Conservation (phyloP, 2,888 invertebrate species). For the Meloe dianella region DNA sequence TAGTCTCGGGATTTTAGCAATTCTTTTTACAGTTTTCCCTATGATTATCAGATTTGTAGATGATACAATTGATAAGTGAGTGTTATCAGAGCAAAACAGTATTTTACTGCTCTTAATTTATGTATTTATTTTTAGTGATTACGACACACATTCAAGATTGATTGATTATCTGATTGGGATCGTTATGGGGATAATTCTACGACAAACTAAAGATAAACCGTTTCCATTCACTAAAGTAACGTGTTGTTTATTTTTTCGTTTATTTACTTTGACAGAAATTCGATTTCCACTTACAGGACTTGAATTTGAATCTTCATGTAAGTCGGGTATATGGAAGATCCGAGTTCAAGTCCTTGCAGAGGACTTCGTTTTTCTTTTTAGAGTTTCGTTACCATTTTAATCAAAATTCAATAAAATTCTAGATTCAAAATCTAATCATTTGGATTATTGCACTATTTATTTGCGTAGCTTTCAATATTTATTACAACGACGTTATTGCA, state of each 20-base stretch:
- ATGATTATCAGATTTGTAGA: slow-evolving; percentile 21
- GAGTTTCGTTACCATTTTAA: neutral
- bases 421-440: slow-evolving; percentile 21
- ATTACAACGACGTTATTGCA: slow-evolving; percentile 21
- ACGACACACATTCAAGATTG: slow-evolving; percentile 28
- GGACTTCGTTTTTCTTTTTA: neutral
- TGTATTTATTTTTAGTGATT: slow-evolving; percentile 17
- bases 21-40: slow-evolving; percentile 17
- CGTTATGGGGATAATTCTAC: slow-evolving; percentile 19
- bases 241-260: too few species aligned
- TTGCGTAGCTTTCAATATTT: slow-evolving; percentile 23
- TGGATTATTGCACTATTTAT: slow-evolving; percentile 19
- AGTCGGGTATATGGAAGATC: too few species aligned
- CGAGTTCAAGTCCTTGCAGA: too few species aligned
- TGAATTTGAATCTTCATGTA: too few species aligned
- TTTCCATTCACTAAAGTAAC: slow-evolving; percentile 23
- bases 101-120: neutral
- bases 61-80: slow-evolving; percentile 25
- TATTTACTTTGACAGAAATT: too few species aligned
- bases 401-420: neutral
- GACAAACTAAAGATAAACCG: slow-evolving; percentile 16
- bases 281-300: too few species aligned
- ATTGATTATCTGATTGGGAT: slow-evolving; percentile 26
- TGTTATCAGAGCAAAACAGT: neutral
- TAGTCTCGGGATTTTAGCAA: slow-evolving; percentile 22